phyloP scores from a whole-genome alignment of 2,113 vertebrate genomes.

The Upupa epops region DNA sequence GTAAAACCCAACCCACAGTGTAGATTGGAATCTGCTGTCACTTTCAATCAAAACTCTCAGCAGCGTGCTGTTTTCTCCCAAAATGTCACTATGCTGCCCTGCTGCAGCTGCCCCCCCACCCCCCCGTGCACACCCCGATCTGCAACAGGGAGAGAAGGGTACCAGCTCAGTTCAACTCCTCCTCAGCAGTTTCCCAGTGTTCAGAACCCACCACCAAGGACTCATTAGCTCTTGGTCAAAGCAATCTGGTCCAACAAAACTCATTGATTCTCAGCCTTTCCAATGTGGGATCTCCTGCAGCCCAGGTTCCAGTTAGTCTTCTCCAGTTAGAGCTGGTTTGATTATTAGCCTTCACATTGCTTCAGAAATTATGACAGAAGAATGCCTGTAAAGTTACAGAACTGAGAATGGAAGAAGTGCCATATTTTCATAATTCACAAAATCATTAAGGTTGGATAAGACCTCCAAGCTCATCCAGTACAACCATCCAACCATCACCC shows the following conservation, averaged over 20 bases:
- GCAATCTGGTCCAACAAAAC: neutral
- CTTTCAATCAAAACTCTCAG: conserved; percentile 4
- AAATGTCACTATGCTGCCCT: neutral
- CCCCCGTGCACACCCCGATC: fast-evolving
- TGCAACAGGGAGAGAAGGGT: neutral
- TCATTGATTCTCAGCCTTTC: neutral
- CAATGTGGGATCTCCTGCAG: fast-evolving
- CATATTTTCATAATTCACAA: neutral
- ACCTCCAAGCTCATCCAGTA: too few species aligned
- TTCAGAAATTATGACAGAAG: neutral
- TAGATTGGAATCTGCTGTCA: neutral
- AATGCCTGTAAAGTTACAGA: neutral
- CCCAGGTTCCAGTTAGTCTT: fast-evolving
- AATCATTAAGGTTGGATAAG: too few species aligned
- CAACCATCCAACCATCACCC: too few species aligned
- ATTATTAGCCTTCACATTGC: fast-evolving
- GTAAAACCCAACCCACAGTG: neutral
- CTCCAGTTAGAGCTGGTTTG: neutral
- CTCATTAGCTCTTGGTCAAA: neutral
- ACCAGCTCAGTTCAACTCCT: neutral
- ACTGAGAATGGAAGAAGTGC: neutral
- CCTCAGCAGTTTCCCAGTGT: neutral
- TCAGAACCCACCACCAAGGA: neutral
- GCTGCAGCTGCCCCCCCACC: neutral
- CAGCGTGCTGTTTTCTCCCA: neutral